These are phyloP conservation scores for Nycticryphes semicollaris DNA, from an alignment of 2,113 vertebrate species.

Conservation along the genomic window DNA sequence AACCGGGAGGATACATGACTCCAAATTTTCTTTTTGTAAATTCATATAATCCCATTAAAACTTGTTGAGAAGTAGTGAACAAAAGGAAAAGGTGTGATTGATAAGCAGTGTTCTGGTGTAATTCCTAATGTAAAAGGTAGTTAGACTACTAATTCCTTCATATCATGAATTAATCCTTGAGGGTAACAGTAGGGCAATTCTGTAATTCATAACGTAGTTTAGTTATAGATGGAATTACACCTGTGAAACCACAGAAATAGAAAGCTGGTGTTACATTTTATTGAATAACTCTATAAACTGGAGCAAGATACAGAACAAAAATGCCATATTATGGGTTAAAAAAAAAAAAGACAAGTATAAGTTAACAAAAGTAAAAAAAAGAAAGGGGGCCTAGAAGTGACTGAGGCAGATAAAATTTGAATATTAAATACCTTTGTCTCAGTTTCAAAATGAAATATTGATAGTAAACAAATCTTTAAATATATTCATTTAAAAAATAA, in stretches of 20 bases:
- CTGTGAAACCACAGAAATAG: background rate
- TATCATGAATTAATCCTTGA: background rate
- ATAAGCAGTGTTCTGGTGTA: background rate
- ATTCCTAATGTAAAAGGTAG: background rate
- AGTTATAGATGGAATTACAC: background rate
- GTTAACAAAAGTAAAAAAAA: background rate
- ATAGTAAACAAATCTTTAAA: background rate
- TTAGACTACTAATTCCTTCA: background rate
- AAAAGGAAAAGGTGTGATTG: background rate
- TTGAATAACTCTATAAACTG: background rate
- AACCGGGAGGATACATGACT: fast-evolving
- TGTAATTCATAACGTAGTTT: background rate
- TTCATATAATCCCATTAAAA: background rate
- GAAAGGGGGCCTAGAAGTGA: background rate
- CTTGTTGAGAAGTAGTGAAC: background rate
- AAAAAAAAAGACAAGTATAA: background rate
- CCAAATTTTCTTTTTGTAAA: background rate
- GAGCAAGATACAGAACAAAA: background rate
- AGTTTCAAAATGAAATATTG: background rate
- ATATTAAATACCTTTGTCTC: background rate
- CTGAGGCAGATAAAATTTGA: background rate
- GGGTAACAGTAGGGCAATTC: background rate
- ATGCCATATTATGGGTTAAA: background rate
- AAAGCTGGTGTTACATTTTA: background rate
- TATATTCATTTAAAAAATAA: background rate